Base-by-base conservation (phyloP, 2,113 vertebrate genomes). In the Oreochromis spilurus region DNA sequence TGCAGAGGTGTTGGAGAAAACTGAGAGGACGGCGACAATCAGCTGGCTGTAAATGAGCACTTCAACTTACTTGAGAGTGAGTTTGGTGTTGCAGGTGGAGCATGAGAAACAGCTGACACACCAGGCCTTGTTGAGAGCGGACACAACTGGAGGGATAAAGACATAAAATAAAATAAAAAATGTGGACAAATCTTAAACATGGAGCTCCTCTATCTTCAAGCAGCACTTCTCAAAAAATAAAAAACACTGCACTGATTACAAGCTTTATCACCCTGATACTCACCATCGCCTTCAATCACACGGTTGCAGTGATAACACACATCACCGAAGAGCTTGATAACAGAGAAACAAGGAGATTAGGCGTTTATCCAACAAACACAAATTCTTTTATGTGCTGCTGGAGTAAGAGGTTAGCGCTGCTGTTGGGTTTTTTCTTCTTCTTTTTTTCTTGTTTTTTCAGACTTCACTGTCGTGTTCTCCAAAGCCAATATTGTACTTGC, bases 231-330 rank as follows among this genome's bases (percentile, higher is more conserved):
- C 10, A 48, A 11, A 75, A 45, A 72, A 72, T 6, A 62, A 85
- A 53, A 86, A 65, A 26, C 5, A 17, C 36, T 17, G 12, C 14
- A 21, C n/a, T 67, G 70, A 85, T 82, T 65, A 67, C n/a, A 34
- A 38, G 54, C 16, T 85, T 72, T 29, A 45, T 88, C 78, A 60
- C 34, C 38, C 36, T 21, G 90, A 85, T 62, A 92, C 97, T 97
- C 95, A 99, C 98, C 99, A 83, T 99, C 98, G 26, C 99, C 99
- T 96, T 99, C 99, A 93, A 99, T 99, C 92, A 99, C 98, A 89
- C 98, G 97, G 93, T 99, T 99, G 96, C 98, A 99, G 91, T 99
- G 98, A 96, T 99, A 99, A 89, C 99, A 99, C 93, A 99, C 98
- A 84, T 99, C 99, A 55, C 99, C 99, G 3, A 99, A 99, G 1